Evolutionary conservation across 2,888 invertebrate species (phyloP), one percentile per base, ranked within the genome.

Genomic region (Volucella zonaria): DNA sequence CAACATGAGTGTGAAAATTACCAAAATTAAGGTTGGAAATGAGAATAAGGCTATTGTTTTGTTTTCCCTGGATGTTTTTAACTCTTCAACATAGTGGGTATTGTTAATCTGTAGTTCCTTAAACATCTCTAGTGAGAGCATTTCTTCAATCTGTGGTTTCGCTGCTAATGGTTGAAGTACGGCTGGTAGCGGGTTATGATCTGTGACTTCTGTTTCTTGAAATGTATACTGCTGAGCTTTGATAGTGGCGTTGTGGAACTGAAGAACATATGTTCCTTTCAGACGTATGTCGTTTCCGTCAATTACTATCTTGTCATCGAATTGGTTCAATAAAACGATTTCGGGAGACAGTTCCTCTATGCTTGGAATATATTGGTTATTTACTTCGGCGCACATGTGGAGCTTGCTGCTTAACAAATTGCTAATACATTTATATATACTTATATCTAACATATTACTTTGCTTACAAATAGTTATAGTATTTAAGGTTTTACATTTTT

Each of bases 391-490:
- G 51, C 79, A 73, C 45, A 54, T 54, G 51, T 81, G 78, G 47
- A 70, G n/a, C 54, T 42, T 56, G 45, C 77, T 86, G 18, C 40
- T 73, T 40, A 85, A 62, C 42, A 86, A 31, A 42, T 86, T 86
- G 10, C 70, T 79, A 15, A 86, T 71, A 38, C 82, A 86, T 11
- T 81, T 66, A 15, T 81, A 49, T 11, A 79, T 66, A 56, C 71
- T 73, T 73, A 79, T 73, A 67, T 80, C 67, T 80, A 79, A 18
- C 38, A 82, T 64, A 56, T 80, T 73, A 51, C 58, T 73, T 58
- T 76, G 73, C 42, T 76, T 86, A 77, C 83, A 86, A 70, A 87
- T 81, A 52, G 70, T 54, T 70, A 87, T 38, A 15, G 56, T 59
- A 59, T 67, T 77, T 31, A 73, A 71, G 15, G 59, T 70, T 51